Evolutionary conservation across 2,888 invertebrate species (phyloP).

Genomic region (Cenopis cana): DNA sequence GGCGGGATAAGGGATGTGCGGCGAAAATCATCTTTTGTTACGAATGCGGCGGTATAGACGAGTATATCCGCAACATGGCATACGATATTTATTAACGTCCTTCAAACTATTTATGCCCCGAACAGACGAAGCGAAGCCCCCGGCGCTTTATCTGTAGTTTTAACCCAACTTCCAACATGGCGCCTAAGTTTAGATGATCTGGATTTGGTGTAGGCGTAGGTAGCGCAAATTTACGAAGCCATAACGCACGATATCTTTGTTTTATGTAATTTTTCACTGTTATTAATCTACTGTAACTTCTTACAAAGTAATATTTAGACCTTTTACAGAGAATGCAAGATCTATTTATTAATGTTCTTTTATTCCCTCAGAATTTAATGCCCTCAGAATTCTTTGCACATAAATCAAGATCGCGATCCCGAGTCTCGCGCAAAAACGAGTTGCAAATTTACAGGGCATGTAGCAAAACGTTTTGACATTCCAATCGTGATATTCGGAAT

Average conservation of each 20-base stretch:
- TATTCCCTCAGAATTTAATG: too few relatives aligned
- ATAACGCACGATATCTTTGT: background rate
- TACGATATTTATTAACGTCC: constrained; percentile 15
- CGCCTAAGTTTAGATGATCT: background rate
- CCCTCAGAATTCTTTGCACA: constrained; percentile 38
- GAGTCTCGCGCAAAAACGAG: constrained; percentile 29
- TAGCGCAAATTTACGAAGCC: too few relatives aligned
- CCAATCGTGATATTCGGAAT: constrained; percentile 48
- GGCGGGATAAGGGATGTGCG: constrained; percentile 64
- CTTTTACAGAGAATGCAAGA: background rate
- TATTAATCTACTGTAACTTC: background rate
- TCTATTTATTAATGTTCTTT: constrained; percentile 22
- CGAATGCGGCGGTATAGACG: constrained; percentile 17
- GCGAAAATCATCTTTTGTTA: constrained; percentile 55
- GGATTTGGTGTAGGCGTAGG: too few relatives aligned
- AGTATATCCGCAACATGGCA: constrained; percentile 21
- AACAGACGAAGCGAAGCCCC: background rate
- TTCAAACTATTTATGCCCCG: constrained; percentile 25
- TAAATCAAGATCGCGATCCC: constrained; percentile 31
- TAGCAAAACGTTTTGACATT: constrained; percentile 45
- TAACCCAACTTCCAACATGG: background rate
- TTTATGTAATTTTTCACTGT: background rate
- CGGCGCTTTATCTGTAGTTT: background rate
- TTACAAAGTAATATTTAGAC: background rate
- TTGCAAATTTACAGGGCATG: constrained; percentile 37